A percentile compares a stretch with the other conserved stretches of the same genome.
These are phyloP conservation scores for Sycobia sp. DNA, from an alignment of 1,140 invertebrate species.

Conservation along the genomic window DNA sequence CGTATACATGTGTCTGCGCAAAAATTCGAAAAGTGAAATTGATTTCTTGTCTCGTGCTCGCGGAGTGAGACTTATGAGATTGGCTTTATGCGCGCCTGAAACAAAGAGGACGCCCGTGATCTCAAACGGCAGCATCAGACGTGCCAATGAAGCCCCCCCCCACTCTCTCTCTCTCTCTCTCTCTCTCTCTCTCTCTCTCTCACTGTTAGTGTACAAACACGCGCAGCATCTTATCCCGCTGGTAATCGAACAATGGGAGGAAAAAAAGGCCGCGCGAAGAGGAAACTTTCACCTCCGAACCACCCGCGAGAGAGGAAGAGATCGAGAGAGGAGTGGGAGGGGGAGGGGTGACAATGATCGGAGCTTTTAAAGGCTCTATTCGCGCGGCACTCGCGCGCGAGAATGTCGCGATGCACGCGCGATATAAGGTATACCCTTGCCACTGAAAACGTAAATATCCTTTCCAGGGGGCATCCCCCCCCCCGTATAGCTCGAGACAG, in stretches of 20 bases:
- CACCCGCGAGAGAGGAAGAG: conserved; percentile 1
- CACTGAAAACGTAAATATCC: conserved; percentile 31
- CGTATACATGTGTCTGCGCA: no score
- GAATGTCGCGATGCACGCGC: conserved; percentile 25
- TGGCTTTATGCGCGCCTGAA: neutral
- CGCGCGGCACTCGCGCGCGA: no score
- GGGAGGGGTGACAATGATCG: conserved; percentile 25
- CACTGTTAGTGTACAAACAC: no score
- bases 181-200: no score
- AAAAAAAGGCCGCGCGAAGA: conserved; percentile 13
- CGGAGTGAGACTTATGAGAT: neutral
- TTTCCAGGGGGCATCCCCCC: conserved; percentile 11
- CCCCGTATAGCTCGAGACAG: no score
- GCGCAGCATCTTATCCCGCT: neutral
- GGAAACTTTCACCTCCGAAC: conserved; percentile 23
- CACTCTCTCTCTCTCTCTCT: no score
- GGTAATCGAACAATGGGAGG: conserved; percentile 15
- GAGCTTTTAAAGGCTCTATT: conserved; percentile 24
- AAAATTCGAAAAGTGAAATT: conserved; percentile 28
- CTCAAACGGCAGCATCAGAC: neutral
- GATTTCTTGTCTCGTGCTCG: conserved; percentile 8
- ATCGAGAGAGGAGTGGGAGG: no score
- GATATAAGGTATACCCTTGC: conserved; percentile 28
- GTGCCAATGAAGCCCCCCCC: conserved; percentile 19
- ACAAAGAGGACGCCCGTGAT: neutral